These are phyloP conservation scores for Seira sanloemensis DNA, from an alignment of 2,888 invertebrate species.

Conservation along the genomic window DNA sequence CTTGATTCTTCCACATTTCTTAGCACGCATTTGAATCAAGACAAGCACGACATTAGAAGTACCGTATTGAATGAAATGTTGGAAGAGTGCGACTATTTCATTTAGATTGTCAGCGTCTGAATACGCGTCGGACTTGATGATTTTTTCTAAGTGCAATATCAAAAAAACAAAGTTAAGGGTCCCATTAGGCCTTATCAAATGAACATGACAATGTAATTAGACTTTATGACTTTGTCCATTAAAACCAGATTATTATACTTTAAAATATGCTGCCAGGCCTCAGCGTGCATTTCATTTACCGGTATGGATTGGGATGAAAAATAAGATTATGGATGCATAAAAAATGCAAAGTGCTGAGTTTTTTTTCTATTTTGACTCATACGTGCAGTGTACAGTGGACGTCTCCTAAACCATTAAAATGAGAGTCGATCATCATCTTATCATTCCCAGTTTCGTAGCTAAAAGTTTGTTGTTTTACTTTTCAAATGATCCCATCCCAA, in stretches of 20 bases:
- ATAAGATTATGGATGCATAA: constrained; percentile 9
- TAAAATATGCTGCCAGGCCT: constrained; percentile 16
- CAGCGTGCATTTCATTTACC: not conserved
- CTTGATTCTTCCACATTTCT: constrained; percentile 22
- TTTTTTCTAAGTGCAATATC: not conserved
- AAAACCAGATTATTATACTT: constrained; percentile 60
- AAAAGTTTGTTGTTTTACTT: too few relatives aligned
- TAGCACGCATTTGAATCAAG: constrained; percentile 28
- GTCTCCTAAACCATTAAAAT: constrained; percentile 46
- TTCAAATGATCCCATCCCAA: constrained; percentile 3
- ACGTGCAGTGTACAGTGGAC: too few relatives aligned
- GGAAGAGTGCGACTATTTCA: too few relatives aligned
- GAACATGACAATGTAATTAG: constrained; percentile 68
- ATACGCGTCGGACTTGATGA: too few relatives aligned
- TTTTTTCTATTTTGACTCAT: too few relatives aligned
- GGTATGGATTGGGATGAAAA: not conserved
- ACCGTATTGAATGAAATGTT: not conserved
- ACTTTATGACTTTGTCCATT: constrained; percentile 65
- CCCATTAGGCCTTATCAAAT: constrained; percentile 59
- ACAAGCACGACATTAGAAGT: not conserved
- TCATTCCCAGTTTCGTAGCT: too few relatives aligned
- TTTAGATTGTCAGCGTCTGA: too few relatives aligned
- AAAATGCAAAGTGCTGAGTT: not conserved
- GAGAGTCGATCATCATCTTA: not conserved
- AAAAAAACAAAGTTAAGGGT: constrained; percentile 31